Percentiles rank a stretch among this genome's conserved stretches.
phyloP scores from a whole-genome alignment of 2,797 vertebrate genomes.

The Ambastaia sidthimunki region DNA sequence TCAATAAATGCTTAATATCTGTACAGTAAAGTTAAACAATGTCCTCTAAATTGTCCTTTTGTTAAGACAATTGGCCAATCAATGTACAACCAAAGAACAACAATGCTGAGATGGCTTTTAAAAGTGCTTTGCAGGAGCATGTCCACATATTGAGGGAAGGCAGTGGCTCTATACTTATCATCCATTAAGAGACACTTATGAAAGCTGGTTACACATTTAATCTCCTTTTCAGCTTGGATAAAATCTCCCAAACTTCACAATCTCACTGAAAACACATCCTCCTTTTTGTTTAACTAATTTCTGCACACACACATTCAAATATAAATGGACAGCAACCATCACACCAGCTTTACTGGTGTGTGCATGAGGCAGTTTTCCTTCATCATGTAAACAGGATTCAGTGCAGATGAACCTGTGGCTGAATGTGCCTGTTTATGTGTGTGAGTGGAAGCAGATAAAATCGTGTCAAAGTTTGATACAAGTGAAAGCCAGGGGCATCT shows the following conservation, averaged over 20 bases:
- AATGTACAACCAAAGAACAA: no score
- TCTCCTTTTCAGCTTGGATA: not conserved
- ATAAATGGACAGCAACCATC: not conserved
- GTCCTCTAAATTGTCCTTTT: no score
- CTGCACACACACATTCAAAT: slow-evolving; percentile 11
- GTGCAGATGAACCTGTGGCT: slow-evolving; percentile 38
- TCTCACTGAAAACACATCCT: slow-evolving; percentile 15
- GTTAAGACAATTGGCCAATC: no score
- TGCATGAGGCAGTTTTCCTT: not conserved
- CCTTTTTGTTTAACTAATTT: not conserved
- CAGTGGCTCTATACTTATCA: slow-evolving; percentile 35
- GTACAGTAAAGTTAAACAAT: no score
- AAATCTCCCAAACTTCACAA: slow-evolving; percentile 46
- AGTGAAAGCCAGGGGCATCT: slow-evolving; percentile 22
- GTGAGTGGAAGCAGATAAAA: slow-evolving; percentile 46
- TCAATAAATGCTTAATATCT: no score
- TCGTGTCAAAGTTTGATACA: slow-evolving; percentile 20
- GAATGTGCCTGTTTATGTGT: slow-evolving; percentile 37
- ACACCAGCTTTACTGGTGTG: not conserved
- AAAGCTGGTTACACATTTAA: slow-evolving; percentile 22
- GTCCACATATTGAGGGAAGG: slow-evolving; percentile 11
- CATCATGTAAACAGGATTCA: slow-evolving; percentile 70
- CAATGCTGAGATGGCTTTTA: slow-evolving; percentile 45
- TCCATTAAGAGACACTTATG: slow-evolving; percentile 26
- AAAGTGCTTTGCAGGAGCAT: slow-evolving; percentile 5